These are phyloP conservation scores for Uropsilus gracilis DNA, from an alignment of 2,113 vertebrate genomes.

Conservation along the genomic window DNA sequence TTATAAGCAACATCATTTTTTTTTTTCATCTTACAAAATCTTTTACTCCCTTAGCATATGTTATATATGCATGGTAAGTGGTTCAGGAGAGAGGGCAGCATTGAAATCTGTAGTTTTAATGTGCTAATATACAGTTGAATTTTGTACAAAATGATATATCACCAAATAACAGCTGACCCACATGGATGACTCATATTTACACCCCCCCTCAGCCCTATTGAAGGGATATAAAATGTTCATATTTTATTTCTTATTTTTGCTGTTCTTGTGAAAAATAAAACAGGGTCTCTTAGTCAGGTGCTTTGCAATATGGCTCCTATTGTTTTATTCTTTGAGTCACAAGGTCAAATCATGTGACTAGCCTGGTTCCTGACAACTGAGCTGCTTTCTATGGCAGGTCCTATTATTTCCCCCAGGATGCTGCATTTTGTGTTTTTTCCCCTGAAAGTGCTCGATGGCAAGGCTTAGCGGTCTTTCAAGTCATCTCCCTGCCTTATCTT, in stretches of 20 bases:
- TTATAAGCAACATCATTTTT: not conserved
- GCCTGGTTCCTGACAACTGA: not conserved
- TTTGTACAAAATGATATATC: constrained; percentile 16
- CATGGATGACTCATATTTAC: not conserved
- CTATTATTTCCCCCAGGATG: not conserved
- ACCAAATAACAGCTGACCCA: not conserved
- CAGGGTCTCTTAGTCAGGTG: not conserved
- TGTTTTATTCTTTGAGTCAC: not conserved
- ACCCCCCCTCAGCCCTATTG: not conserved
- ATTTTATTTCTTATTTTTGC: not conserved
- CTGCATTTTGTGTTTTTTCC: not conserved
- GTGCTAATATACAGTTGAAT: not conserved
- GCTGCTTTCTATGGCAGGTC: not conserved
- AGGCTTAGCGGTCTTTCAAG: not conserved
- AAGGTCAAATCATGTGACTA: not conserved
- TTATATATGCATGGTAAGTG: not conserved
- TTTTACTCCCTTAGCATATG: not conserved
- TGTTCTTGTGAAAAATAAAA: not conserved
- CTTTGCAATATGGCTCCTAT: not conserved
- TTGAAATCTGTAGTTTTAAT: not conserved
- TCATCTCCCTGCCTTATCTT: not conserved
- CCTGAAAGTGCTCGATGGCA: not conserved
- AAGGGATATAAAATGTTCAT: not conserved
- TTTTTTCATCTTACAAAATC: not conserved
- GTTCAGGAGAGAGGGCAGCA: not conserved